Conservation (phyloP, 2,888 invertebrate genomes). For the Camponotus fellah region DNA sequence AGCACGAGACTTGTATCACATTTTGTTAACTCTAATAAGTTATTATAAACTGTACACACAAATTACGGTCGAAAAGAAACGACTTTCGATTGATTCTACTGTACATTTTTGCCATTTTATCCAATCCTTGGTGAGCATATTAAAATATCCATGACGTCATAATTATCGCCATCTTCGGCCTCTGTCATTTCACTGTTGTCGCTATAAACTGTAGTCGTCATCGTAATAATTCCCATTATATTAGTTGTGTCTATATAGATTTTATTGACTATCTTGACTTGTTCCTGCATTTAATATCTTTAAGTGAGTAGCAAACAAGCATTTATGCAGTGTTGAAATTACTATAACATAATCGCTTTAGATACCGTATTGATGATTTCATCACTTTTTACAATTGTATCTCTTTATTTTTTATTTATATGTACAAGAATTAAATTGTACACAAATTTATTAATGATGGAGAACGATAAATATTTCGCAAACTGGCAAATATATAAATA, state of each 20-base stretch:
- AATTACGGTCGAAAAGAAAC: not conserved
- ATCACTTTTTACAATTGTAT: not conserved
- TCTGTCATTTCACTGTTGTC: conserved; percentile 64
- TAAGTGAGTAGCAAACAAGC: conserved; percentile 13
- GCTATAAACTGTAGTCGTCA: conserved; percentile 67
- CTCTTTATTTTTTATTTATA: not conserved
- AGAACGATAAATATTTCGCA: not conserved
- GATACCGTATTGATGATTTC: not conserved
- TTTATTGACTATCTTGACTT: not conserved
- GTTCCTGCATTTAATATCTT: not conserved
- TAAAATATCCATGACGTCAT: conserved; percentile 69
- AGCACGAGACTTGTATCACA: not conserved
- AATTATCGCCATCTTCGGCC: conserved; percentile 71
- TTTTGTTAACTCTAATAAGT: not conserved
- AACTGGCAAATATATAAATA: not conserved
- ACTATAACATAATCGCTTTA: not conserved
- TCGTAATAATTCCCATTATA: conserved; percentile 54
- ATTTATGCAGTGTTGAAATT: not conserved
- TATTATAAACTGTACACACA: not conserved
- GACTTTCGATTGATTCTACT: not conserved
- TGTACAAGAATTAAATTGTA: not conserved
- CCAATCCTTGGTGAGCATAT: not conserved
- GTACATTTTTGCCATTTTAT: not conserved
- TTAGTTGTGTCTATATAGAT: conserved; percentile 1
- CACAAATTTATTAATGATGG: not conserved